A percentile compares a stretch with the other conserved stretches of the same genome.
Conservation (phyloP, 1,140 invertebrate genomes). For the Diorhabda sublineata region DNA sequence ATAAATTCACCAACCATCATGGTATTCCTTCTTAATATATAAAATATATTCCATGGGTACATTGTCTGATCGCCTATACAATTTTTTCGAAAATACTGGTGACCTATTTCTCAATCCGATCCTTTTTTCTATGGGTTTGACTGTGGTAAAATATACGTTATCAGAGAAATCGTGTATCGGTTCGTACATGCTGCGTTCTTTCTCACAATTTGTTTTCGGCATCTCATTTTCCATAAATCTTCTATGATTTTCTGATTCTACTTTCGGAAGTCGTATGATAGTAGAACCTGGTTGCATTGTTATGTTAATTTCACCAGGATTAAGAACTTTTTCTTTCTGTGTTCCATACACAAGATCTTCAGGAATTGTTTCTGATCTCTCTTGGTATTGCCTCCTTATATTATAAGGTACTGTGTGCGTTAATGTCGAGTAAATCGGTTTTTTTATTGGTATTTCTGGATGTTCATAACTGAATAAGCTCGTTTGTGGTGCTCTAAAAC, state of each 20-base stretch:
- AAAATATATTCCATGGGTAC: background rate
- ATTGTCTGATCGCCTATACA: background rate
- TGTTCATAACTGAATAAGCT: no score
- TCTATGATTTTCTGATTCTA: background rate
- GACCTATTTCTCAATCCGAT: background rate
- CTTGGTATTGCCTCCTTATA: background rate
- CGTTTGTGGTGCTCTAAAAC: no score
- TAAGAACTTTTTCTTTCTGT: background rate
- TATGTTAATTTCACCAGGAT: conserved; percentile 11
- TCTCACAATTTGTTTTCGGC: background rate
- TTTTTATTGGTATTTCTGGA: background rate
- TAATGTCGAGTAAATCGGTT: conserved; percentile 6
- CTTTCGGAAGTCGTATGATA: conserved; percentile 3
- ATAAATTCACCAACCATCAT: conserved; percentile 2
- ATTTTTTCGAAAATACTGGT: background rate
- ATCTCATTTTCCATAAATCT: background rate
- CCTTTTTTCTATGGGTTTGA: background rate
- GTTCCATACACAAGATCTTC: conserved; percentile 1
- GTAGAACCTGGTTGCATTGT: conserved; percentile 10
- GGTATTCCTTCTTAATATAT: background rate
- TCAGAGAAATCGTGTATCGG: background rate
- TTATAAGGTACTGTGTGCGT: conserved; percentile 1
- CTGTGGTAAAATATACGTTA: conserved; percentile 7
- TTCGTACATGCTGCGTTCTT: background rate
- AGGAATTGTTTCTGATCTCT: background rate